Percentiles rank a stretch among this genome's conserved stretches.
phyloP scores from a whole-genome alignment of 53 echinoderm and acorn worm species.

The Patiria pectinifera region DNA sequence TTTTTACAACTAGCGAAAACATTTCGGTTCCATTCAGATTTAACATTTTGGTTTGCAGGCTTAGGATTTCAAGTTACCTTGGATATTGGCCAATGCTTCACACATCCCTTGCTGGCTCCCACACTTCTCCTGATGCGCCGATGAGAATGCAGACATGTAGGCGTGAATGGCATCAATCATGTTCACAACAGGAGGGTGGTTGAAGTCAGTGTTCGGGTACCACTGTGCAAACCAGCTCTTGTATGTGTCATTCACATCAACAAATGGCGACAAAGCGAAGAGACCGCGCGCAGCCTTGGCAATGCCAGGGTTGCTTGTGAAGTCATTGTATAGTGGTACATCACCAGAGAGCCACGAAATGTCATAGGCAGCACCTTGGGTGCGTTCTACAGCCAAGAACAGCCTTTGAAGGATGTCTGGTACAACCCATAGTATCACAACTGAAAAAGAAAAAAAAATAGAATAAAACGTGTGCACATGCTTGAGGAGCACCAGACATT shows the following conservation, averaged over 20 bases:
- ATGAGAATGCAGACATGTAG: conserved; percentile 51
- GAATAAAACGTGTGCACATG: background rate
- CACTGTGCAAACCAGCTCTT: conserved; percentile 26
- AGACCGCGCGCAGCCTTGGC: conserved; percentile 60
- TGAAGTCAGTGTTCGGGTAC: conserved; percentile 13
- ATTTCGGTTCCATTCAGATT: no score
- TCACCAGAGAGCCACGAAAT: conserved; percentile 58
- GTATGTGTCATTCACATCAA: background rate
- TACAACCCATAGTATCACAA: conserved; percentile 55
- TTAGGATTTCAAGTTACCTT: background rate
- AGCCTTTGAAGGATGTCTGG: conserved; percentile 28
- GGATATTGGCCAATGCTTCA: conserved; percentile 49
- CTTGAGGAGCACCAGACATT: background rate
- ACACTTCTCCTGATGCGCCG: conserved; percentile 62
- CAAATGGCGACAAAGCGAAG: conserved; percentile 45
- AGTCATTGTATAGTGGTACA: background rate
- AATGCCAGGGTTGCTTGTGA: background rate
- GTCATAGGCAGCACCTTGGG: conserved; percentile 56
- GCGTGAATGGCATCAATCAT: conserved; percentile 60
- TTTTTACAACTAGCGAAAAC: no score
- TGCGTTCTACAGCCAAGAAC: conserved; percentile 54
- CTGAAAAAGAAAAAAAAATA: conserved; percentile 12
- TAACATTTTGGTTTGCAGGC: no score
- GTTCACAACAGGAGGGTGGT: background rate
- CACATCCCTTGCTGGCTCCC: conserved; percentile 52